A percentile compares a stretch with the other conserved stretches of the same genome.
Conservation (phyloP, 2,888 invertebrate species). For the Cephus rjabovi region DNA sequence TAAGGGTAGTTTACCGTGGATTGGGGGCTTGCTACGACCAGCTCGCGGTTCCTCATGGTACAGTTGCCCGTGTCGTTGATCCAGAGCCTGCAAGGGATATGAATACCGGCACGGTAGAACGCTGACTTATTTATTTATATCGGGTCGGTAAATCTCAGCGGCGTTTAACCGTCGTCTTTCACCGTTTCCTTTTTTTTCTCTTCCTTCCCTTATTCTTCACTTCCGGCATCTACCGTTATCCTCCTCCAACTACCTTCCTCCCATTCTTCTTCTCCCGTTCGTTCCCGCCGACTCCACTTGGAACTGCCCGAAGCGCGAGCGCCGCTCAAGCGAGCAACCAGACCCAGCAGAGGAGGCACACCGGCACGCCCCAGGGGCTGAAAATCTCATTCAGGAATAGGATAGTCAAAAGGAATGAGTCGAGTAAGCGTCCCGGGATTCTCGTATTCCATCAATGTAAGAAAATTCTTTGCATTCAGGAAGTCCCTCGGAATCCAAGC, state of each 20-base stretch:
- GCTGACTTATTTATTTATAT: constrained; percentile 48
- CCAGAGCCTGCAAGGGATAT: constrained; percentile 19
- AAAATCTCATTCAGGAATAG: background rate
- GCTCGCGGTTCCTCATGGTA: background rate
- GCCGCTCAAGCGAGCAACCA: background rate
- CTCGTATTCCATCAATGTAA: background rate
- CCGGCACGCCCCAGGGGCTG: background rate
- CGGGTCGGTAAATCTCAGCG: constrained; percentile 38
- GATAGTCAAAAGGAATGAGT: background rate
- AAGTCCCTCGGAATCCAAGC: background rate
- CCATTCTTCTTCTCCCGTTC: background rate
- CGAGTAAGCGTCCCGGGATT: background rate
- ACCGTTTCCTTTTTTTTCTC: constrained; percentile 21
- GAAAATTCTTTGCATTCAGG: background rate
- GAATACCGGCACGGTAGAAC: constrained; percentile 18
- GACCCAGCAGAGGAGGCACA: background rate
- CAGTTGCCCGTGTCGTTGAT: background rate
- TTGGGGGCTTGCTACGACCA: background rate
- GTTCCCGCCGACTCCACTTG: background rate
- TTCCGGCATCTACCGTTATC: constrained; percentile 3
- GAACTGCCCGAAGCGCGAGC: background rate
- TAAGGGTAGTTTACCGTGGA: background rate
- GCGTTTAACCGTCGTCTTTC: constrained; percentile 35
- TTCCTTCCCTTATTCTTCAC: constrained; percentile 7
- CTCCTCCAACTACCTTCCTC: constrained; percentile 7